These are phyloP conservation scores for Artibeus lituratus DNA, from an alignment of 2,797 vertebrate genomes.

Conservation along the genomic window DNA sequence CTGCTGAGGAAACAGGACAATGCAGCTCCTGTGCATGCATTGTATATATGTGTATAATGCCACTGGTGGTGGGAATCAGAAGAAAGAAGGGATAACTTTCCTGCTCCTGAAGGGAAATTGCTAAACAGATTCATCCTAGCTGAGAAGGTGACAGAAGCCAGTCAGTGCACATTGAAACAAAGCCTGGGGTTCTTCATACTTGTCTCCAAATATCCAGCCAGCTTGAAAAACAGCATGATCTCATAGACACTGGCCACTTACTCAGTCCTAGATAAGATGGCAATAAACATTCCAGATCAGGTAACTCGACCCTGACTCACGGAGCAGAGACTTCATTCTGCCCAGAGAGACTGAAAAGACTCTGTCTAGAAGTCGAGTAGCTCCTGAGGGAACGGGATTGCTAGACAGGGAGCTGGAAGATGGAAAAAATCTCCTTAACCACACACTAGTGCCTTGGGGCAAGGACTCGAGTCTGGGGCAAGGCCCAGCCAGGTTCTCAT, in stretches of 20 bases:
- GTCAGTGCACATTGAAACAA: not conserved
- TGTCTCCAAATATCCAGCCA: not conserved
- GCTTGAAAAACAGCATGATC: not conserved
- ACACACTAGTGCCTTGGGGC: not conserved
- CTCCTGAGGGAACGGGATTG: not conserved
- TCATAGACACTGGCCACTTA: not conserved
- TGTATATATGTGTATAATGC: accelerated
- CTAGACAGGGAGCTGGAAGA: not conserved
- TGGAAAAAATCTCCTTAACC: not conserved
- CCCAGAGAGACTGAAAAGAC: not conserved
- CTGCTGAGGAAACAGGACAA: not conserved
- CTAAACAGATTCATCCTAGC: not conserved
- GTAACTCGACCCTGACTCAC: not conserved
- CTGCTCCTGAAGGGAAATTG: not conserved
- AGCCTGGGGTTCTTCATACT: not conserved
- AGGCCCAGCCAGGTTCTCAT: not conserved
- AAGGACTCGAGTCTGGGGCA: not conserved
- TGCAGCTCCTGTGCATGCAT: accelerated
- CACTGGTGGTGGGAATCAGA: not conserved
- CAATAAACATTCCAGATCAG: not conserved
- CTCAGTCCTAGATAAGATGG: not conserved
- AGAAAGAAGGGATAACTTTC: not conserved
- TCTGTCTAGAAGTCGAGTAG: not conserved
- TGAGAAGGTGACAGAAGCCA: not conserved
- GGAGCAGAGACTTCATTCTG: not conserved